Conservation (phyloP, 2,888 invertebrate genomes). For the Volucella inflata region DNA sequence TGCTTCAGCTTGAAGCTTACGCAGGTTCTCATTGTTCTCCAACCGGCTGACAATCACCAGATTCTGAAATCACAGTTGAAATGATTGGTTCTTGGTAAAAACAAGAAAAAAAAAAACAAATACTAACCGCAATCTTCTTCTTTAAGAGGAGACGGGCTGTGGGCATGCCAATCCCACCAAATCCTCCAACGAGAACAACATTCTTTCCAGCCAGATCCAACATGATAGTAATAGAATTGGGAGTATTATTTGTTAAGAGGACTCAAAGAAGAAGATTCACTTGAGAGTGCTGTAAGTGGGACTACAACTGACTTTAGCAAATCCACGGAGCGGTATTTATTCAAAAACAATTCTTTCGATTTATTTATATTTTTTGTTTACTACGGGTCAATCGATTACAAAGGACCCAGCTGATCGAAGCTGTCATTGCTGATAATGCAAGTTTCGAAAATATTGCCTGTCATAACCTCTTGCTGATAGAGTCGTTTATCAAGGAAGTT, state of each 20-base stretch:
- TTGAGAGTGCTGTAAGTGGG: conserved; percentile 63
- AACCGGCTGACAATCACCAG: conserved; percentile 80
- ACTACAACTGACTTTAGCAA: conserved; percentile 61
- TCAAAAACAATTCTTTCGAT: conserved; percentile 14
- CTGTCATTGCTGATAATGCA: conserved; percentile 45
- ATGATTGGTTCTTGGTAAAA: background rate
- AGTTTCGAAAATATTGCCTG: conserved; percentile 35
- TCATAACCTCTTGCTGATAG: conserved; percentile 47
- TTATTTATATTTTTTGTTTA: background rate
- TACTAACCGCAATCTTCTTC: conserved; percentile 79
- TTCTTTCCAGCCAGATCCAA: conserved; percentile 81
- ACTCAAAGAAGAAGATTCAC: conserved; percentile 64
- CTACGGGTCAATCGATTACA: conserved; percentile 13
- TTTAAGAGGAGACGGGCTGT: conserved; percentile 80
- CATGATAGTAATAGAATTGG: conserved; percentile 77
- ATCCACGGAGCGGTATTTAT: conserved; percentile 56
- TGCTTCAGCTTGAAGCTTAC: conserved; percentile 79
- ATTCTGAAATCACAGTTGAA: conserved; percentile 77
- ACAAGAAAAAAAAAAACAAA: too few species aligned
- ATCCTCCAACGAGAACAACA: conserved; percentile 81
- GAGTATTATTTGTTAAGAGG: conserved; percentile 44
- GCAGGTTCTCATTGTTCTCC: conserved; percentile 81
- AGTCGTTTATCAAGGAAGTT: conserved; percentile 16
- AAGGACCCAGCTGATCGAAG: conserved; percentile 41
- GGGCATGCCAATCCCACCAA: conserved; percentile 80